A percentile compares a stretch with the other conserved stretches of the same genome.
These are phyloP conservation scores for Colletes latitarsis DNA, from an alignment of 1,140 invertebrate genomes.

Conservation along the genomic window DNA sequence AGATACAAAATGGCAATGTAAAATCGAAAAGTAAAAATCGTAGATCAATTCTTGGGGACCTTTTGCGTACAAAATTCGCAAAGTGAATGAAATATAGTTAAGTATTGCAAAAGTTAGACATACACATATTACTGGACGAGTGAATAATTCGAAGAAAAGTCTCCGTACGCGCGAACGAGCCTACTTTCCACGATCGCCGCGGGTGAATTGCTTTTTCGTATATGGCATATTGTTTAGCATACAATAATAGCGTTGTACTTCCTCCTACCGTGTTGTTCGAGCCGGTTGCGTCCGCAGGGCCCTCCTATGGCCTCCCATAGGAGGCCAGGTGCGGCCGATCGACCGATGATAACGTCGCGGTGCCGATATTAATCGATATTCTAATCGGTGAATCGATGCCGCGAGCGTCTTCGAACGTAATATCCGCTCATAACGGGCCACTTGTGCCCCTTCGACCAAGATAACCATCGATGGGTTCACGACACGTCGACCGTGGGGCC, in stretches of 20 bases:
- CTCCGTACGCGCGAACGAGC: too few relatives aligned
- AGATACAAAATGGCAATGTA: too few relatives aligned
- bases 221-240: constrained; percentile 42
- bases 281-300: neutral
- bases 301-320: constrained; percentile 21
- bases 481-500: constrained; percentile 38
- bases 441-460: constrained; percentile 45
- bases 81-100: too few relatives aligned
- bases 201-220: constrained; percentile 28
- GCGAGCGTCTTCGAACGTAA: constrained; percentile 69
- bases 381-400: constrained; percentile 73
- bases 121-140: too few relatives aligned
- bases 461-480: constrained; percentile 52
- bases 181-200: neutral
- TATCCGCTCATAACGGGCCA: constrained; percentile 74
- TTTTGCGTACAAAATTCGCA: too few relatives aligned
- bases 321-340: constrained; percentile 44
- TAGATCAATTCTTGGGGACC: too few relatives aligned
- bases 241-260: constrained; percentile 43
- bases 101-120: too few relatives aligned
- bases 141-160: neutral
- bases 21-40: too few relatives aligned
- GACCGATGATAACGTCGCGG: constrained; percentile 51
- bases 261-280: constrained; percentile 37
- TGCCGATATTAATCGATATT: constrained; percentile 76